Base-by-base conservation (phyloP, 2,113 vertebrate genomes). In the Clarias batrachus region DNA sequence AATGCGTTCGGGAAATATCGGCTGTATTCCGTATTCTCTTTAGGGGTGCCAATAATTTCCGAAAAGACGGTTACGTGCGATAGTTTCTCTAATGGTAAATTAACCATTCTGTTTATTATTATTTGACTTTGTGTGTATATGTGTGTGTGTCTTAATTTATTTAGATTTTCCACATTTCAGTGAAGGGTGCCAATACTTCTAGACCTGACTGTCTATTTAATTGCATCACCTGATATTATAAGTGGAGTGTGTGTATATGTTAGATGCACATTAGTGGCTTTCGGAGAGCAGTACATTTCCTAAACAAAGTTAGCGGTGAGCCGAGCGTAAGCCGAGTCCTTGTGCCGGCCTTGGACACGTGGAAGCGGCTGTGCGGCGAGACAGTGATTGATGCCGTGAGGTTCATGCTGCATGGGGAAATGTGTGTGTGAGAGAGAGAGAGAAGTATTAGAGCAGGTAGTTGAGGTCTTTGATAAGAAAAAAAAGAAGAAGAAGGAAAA, bases 351-450 rank as follows among this genome's bases (percentile, higher is more conserved):
- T 86, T 86, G 85, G 62, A 68, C 56, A 82, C 85, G n/a, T 68
- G 60, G 66, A 73, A 73, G n/a, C 37, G 68, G 85, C 56, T 73
- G 63, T 63, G 79, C 14, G 57, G 56, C 21, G 66, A 60, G 85
- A 86, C 85, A 86, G 85, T 86, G 85, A 86, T 86, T 79, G 85
- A 86, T 86, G 85, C 57, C 59, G 21, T 52, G 17, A 19, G 65
- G 83, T 80, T 80, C n/a, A 70, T 80, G 17, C 57, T 60, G 56
- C 56, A 12, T 37, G 57, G 78, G 19, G 54, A 80, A 80, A 4
- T 59, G 77, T 79, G 77, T 80, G 73, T 86, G 59, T 57, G 77
- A 37, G 48, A 48, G 48, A 48, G 79, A 66, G 21, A 71, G 62
- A 33, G n/a, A 25, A 41, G 66, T 71, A 54, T 30, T 70, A 71